A percentile compares a stretch with the other conserved stretches of the same genome.
phyloP scores from a whole-genome alignment of 2,888 invertebrate species.

The Plutella xylostella region DNA sequence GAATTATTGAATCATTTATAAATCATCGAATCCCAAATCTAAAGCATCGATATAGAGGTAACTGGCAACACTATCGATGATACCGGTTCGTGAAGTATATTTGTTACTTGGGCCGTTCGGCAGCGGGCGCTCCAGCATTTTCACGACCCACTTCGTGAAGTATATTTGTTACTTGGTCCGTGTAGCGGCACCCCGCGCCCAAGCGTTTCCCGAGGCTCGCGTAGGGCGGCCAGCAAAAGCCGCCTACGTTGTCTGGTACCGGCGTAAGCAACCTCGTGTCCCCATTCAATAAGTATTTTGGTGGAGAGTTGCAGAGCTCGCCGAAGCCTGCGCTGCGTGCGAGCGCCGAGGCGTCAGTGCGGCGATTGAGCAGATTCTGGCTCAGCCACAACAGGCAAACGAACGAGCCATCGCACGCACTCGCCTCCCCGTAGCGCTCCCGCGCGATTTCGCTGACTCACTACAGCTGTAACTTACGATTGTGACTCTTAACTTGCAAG shows the following conservation, averaged over 20 bases:
- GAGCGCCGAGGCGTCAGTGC: too few relatives aligned
- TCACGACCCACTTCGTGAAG: conserved; percentile 3
- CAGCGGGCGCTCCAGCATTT: background rate
- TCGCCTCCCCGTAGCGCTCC: too few relatives aligned
- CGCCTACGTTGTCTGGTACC: conserved; percentile 69
- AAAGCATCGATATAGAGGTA: too few relatives aligned
- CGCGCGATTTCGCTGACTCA: too few relatives aligned
- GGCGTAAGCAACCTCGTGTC: conserved; percentile 63
- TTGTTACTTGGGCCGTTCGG: background rate
- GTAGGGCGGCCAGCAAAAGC: conserved; percentile 65
- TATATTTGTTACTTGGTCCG: conserved; percentile 59
- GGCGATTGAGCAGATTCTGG: too few relatives aligned
- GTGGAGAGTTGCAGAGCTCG: background rate
- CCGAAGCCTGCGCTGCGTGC: background rate
- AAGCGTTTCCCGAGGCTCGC: conserved; percentile 54
- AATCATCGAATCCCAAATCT: background rate
- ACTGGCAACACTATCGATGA: conserved; percentile 23
- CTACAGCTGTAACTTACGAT: too few relatives aligned
- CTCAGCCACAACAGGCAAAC: too few relatives aligned
- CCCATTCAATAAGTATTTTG: conserved; percentile 36
- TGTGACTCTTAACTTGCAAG: too few relatives aligned
- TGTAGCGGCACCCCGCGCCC: conserved; percentile 59
- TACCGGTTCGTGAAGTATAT: conserved; percentile 53
- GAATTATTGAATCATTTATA: background rate
- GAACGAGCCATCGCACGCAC: too few relatives aligned